Percentiles rank a stretch among this genome's conserved stretches.
Evolutionary conservation across 1,140 invertebrate genomes (phyloP).

Genomic region (Asbolus verrucosus): DNA sequence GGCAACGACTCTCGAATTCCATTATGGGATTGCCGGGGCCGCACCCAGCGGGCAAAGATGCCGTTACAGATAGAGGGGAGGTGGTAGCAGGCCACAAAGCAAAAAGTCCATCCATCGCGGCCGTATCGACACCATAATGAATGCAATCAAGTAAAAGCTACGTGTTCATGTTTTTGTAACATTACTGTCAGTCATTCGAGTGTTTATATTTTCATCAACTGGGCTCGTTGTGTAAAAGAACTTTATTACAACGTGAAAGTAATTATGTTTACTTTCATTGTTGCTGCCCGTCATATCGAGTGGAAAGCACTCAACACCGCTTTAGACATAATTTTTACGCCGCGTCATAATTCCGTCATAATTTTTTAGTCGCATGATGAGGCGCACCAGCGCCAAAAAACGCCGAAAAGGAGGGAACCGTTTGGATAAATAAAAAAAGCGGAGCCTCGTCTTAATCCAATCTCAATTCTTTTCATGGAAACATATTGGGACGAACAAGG

Average conservation of each 20-base stretch:
- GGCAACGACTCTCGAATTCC: too few relatives aligned
- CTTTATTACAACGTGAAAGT: conserved; percentile 17
- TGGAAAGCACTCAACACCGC: neutral
- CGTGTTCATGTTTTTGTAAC: conserved; percentile 21
- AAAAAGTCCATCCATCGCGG: neutral
- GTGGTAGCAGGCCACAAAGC: too few relatives aligned
- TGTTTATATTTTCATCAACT: conserved; percentile 39
- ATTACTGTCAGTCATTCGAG: conserved; percentile 15
- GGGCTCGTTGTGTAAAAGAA: conserved; percentile 15
- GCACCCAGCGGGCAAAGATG: too few relatives aligned
- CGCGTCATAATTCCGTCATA: too few relatives aligned
- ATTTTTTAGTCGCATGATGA: neutral
- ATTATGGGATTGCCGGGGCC: too few relatives aligned
- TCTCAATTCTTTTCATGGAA: conserved; percentile 22
- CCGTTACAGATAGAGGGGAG: too few relatives aligned
- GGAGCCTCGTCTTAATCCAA: conserved; percentile 20
- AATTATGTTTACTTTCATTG: conserved; percentile 40
- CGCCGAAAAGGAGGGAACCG: too few relatives aligned
- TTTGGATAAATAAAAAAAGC: too few relatives aligned
- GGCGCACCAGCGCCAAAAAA: too few relatives aligned
- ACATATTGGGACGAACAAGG: conserved; percentile 32
- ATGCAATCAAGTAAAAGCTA: conserved; percentile 34
- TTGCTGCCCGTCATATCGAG: neutral
- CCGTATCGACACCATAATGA: neutral
- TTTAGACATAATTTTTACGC: too few relatives aligned